A percentile compares a stretch with the other conserved stretches of the same genome.
phyloP scores from a whole-genome alignment of 2,888 invertebrate genomes.

The Epiperipatus broadwayi region DNA sequence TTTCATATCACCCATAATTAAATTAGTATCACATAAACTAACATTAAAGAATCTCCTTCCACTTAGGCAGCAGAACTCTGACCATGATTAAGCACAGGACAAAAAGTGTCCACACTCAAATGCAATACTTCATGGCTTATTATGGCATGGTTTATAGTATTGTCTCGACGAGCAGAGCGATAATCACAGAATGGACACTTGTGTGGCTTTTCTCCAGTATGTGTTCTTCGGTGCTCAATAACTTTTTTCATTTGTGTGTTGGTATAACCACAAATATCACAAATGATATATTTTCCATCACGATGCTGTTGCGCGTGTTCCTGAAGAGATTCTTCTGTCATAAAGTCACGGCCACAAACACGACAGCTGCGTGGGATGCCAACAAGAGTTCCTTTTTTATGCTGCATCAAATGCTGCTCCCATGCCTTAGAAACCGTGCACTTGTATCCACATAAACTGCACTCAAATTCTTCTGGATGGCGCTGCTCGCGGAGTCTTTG shows the following conservation, averaged over 20 bases:
- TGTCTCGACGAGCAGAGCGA: slow-evolving; percentile 37
- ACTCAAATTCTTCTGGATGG: slow-evolving; percentile 35
- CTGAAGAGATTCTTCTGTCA: slow-evolving; percentile 34
- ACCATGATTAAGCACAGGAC: no score
- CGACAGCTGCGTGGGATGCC: slow-evolving; percentile 30
- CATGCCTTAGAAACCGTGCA: slow-evolving; percentile 39
- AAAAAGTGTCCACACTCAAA: no score
- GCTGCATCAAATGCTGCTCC: slow-evolving; percentile 34
- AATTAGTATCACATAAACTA: no score
- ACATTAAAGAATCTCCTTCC: no score
- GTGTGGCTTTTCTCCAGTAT: slow-evolving; percentile 38
- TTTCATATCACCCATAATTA: no score
- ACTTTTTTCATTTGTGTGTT: slow-evolving; percentile 39
- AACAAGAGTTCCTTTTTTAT: slow-evolving; percentile 26
- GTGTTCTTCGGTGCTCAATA: slow-evolving; percentile 38
- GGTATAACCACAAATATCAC: slow-evolving; percentile 37
- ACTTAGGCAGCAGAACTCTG: no score
- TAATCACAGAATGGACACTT: slow-evolving; percentile 39
- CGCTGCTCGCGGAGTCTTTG: no score
- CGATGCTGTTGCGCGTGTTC: slow-evolving; percentile 36
- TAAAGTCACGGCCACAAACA: slow-evolving; percentile 37
- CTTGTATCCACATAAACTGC: slow-evolving; percentile 36
- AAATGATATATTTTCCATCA: slow-evolving; percentile 34
- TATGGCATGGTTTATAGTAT: no score
- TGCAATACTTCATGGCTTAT: no score